phyloP scores from a whole-genome alignment of 2,888 invertebrate species.

The Philaethria dido region DNA sequence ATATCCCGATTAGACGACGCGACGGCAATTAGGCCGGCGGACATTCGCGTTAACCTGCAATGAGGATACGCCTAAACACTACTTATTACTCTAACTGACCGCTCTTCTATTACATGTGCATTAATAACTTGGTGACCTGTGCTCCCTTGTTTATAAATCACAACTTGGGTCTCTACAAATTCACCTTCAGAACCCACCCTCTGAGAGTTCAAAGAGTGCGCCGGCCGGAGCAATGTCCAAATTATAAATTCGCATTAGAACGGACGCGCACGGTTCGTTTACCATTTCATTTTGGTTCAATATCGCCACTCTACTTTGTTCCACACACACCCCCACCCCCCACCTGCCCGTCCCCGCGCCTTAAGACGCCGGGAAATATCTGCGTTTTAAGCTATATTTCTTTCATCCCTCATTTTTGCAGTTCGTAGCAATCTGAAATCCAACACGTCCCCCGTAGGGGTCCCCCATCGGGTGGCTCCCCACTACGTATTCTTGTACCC shows the following conservation, averaged over 20 bases:
- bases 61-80: conserved; percentile 82
- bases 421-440: conserved; percentile 85
- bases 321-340: conserved; percentile 78
- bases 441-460: conserved; percentile 83
- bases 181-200: conserved; percentile 69
- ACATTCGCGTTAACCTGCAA: conserved; percentile 81
- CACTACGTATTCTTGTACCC: conserved; percentile 79
- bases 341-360: conserved; percentile 66
- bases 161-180: conserved; percentile 77
- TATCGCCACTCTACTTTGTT: conserved; percentile 84
- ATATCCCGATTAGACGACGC: conserved; percentile 82
- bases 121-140: conserved; percentile 55
- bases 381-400: conserved; percentile 85
- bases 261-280: conserved; percentile 84
- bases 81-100: conserved; percentile 68
- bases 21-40: conserved; percentile 82
- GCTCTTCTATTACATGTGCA: conserved; percentile 52
- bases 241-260: conserved; percentile 85
- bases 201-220: conserved; percentile 76
- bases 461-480: conserved; percentile 73
- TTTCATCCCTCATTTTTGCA: conserved; percentile 86
- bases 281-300: conserved; percentile 84
- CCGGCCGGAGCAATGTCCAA: conserved; percentile 80
- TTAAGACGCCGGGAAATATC: conserved; percentile 84
- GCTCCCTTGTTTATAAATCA: conserved; percentile 76